These are phyloP conservation scores for Brachypodius melanocephalos DNA, from an alignment of 2,113 vertebrate species.

Conservation along the genomic window DNA sequence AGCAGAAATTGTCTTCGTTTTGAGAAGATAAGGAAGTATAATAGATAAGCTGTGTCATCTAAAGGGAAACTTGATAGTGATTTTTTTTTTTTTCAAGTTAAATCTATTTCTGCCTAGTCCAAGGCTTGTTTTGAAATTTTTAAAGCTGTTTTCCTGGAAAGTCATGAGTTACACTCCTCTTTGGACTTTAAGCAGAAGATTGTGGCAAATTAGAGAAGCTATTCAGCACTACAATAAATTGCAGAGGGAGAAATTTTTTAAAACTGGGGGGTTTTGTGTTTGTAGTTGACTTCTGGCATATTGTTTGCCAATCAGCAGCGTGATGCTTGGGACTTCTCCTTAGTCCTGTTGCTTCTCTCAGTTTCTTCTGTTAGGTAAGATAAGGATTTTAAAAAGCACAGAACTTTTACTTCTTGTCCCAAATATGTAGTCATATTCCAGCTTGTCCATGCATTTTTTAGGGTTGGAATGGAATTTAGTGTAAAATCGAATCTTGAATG, in stretches of 20 bases:
- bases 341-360: neutral
- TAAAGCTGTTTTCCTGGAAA: slow-evolving; percentile 17
- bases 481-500: neutral
- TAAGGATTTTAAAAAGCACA: neutral
- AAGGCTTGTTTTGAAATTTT: neutral
- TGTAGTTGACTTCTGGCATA: neutral
- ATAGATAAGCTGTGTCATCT: neutral
- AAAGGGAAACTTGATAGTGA: neutral
- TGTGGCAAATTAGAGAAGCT: neutral
- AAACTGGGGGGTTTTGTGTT: neutral
- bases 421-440: neutral
- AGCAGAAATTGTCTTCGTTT: neutral
- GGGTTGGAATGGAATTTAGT: neutral
- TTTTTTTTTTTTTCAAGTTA: neutral
- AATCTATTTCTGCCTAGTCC: neutral
- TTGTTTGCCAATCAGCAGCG: neutral
- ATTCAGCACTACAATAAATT: neutral
- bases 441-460: neutral
- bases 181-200: neutral
- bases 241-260: neutral
- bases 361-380: neutral
- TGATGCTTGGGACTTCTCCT: neutral
- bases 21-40: neutral
- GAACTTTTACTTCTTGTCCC: neutral
- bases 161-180: neutral